Evolutionary conservation across 2,113 vertebrate species (phyloP).

Genomic region (Perca fluviatilis): DNA sequence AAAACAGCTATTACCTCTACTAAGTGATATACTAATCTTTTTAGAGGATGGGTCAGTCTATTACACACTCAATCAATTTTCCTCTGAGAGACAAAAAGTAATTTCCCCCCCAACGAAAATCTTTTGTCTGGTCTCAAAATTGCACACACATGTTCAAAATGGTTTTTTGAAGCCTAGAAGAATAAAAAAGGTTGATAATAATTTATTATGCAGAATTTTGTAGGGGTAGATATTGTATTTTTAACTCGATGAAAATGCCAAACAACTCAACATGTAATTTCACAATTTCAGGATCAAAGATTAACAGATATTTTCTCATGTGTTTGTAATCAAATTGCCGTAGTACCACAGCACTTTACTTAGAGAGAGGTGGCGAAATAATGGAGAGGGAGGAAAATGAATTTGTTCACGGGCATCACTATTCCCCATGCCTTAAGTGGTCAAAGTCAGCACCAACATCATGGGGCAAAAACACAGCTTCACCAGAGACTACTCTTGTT

Average conservation of each 20-base stretch:
- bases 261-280: not conserved
- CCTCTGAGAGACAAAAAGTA: not conserved
- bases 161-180: not conserved
- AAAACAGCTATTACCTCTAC: not conserved
- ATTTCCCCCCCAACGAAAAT: not conserved
- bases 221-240: not conserved
- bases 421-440: not conserved
- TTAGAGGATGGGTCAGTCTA: not conserved
- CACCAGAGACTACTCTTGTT: not conserved
- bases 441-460: not conserved
- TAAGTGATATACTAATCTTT: not conserved
- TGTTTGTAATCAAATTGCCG: not conserved
- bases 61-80: not conserved
- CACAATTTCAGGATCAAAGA: not conserved
- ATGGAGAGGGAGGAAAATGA: not conserved
- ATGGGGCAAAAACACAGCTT: not conserved
- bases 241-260: not conserved
- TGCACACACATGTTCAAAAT: not conserved
- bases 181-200: not conserved
- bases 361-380: not conserved
- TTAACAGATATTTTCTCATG: not conserved
- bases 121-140: not conserved
- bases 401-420: not conserved
- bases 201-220: not conserved
- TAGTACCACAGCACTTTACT: not conserved